Percentiles rank a stretch among this genome's conserved stretches.
Evolutionary conservation across 2,888 invertebrate species (phyloP).

Genomic region (Mamestra brassicae): DNA sequence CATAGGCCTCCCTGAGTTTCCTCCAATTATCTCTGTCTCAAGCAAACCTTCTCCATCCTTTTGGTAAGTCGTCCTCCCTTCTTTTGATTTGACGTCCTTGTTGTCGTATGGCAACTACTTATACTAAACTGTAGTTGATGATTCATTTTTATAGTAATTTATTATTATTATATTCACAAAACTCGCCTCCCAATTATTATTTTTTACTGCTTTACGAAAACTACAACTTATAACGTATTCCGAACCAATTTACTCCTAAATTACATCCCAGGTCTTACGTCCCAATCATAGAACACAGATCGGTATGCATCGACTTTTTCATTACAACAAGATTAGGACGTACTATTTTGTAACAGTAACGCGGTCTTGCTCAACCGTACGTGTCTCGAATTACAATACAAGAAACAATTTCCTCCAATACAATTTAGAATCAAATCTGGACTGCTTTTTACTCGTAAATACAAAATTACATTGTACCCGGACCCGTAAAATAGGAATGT

Average conservation of each 20-base stretch:
- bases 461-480: slow-evolving; percentile 56
- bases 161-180: too few relatives aligned
- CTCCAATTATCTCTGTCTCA: too few relatives aligned
- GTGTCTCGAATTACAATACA: slow-evolving; percentile 51
- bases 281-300: slow-evolving; percentile 21
- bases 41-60: too few relatives aligned
- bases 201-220: background rate
- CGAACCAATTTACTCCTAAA: slow-evolving; percentile 34
- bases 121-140: too few relatives aligned
- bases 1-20: too few relatives aligned
- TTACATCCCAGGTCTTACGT: slow-evolving; percentile 19
- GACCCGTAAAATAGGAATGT: slow-evolving; percentile 49
- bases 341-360: slow-evolving; percentile 36
- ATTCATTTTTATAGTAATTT: too few relatives aligned
- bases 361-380: slow-evolving; percentile 48
- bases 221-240: slow-evolving; percentile 10
- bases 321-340: slow-evolving; percentile 51
- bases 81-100: too few relatives aligned
- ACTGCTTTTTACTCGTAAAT: slow-evolving; percentile 61
- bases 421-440: slow-evolving; percentile 65
- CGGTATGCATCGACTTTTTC: slow-evolving; percentile 34
- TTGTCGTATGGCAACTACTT: too few relatives aligned
- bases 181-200: too few relatives aligned
- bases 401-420: slow-evolving; percentile 56
- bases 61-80: too few relatives aligned